Evolutionary conservation across 2,797 vertebrate genomes (phyloP).

Genomic region (Hozukius guyotensis): DNA sequence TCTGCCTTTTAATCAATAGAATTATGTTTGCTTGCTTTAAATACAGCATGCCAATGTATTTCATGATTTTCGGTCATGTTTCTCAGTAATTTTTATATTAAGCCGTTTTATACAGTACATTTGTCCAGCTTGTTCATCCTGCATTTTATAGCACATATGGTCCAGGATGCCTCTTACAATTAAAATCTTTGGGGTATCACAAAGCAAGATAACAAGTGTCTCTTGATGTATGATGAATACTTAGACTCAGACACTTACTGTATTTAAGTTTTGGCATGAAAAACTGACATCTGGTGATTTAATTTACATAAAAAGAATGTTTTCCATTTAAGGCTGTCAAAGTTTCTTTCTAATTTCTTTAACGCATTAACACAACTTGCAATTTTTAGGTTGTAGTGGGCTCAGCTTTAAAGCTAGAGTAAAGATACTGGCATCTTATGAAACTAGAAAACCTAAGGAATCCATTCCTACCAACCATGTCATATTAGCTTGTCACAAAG

Average conservation of each 20-base stretch:
- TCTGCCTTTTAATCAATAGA: conserved; percentile 22
- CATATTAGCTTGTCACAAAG: no score
- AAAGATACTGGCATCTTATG: no score
- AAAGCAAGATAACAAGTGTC: not conserved
- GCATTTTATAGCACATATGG: not conserved
- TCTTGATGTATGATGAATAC: conserved; percentile 1
- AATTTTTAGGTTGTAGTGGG: no score
- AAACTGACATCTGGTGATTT: conserved; percentile 2
- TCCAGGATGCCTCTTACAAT: not conserved
- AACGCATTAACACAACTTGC: no score
- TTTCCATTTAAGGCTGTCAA: not conserved
- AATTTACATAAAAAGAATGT: not conserved
- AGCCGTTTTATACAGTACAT: not conserved
- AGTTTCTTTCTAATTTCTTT: no score
- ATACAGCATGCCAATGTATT: not conserved
- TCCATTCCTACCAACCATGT: no score
- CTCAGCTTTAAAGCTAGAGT: no score
- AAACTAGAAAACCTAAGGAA: no score
- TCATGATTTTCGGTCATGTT: not conserved
- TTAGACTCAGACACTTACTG: not conserved
- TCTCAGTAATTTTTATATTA: not conserved
- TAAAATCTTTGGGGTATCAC: not conserved
- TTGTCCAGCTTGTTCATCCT: not conserved
- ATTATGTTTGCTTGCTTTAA: conserved; percentile 2
- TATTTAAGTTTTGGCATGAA: not conserved